Evolutionary conservation across 2,113 vertebrate species (phyloP).

Genomic region (Suricata suricatta): DNA sequence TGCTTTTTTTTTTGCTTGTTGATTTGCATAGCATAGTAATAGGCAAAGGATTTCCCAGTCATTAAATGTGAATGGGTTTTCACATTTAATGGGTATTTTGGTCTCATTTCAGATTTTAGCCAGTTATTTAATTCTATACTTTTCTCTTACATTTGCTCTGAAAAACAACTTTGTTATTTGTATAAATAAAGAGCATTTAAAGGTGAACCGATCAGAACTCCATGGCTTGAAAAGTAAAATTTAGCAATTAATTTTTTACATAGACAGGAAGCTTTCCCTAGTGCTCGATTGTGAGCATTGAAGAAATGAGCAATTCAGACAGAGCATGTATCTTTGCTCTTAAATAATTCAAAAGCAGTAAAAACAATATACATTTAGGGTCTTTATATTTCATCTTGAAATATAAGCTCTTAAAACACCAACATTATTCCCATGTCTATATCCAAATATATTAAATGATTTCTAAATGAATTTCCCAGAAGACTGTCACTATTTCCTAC

Average conservation of each 20-base stretch:
- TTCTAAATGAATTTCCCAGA: conserved; percentile 35
- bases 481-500: background rate
- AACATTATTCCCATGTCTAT: background rate
- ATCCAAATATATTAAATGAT: conserved; percentile 33
- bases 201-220: conserved; percentile 36
- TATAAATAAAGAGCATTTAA: conserved; percentile 23
- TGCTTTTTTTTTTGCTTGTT: conserved; percentile 3
- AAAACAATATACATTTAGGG: background rate
- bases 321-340: conserved; percentile 36
- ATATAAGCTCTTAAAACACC: background rate
- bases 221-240: conserved; percentile 34
- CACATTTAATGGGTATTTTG: conserved; percentile 33
- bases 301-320: conserved; percentile 39
- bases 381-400: conserved; percentile 47
- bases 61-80: conserved; percentile 50
- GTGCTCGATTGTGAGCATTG: conserved; percentile 3
- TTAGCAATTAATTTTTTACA: conserved; percentile 54
- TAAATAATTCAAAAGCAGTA: conserved; percentile 66
- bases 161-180: conserved; percentile 5
- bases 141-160: background rate
- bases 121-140: conserved; percentile 34
- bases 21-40: conserved; percentile 53
- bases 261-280: background rate
- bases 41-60: conserved; percentile 7
- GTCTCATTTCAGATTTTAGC: conserved; percentile 51